These are phyloP conservation scores for Drosophila santomea DNA, from an alignment of 1,140 invertebrate genomes.

Conservation along the genomic window DNA sequence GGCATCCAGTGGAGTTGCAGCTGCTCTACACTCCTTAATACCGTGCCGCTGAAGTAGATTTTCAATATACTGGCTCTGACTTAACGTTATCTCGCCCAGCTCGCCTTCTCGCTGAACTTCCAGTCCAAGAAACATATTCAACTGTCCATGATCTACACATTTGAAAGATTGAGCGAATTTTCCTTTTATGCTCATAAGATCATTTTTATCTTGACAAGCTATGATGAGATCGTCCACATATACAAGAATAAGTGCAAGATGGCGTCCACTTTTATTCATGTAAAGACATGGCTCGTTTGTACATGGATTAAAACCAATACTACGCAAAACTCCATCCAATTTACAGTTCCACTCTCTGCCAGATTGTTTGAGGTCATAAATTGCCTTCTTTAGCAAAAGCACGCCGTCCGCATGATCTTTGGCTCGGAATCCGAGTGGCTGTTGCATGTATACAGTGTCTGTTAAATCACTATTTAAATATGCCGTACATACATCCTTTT, in stretches of 20 bases:
- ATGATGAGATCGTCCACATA: too few species aligned
- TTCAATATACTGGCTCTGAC: not conserved
- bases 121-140: not conserved
- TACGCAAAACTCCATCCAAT: too few species aligned
- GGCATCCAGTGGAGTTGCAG: not conserved
- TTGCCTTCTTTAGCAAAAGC: too few species aligned
- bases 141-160: too few species aligned
- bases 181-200: too few species aligned
- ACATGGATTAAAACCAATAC: not conserved
- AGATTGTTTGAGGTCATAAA: too few species aligned
- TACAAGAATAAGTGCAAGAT: too few species aligned
- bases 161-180: too few species aligned
- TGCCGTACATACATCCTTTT: conserved; percentile 5
- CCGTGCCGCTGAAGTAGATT: conserved; percentile 2
- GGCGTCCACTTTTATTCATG: too few species aligned
- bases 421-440: not conserved
- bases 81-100: not conserved
- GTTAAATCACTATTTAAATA: conserved; percentile 2
- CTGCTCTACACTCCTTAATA: not conserved
- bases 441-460: not conserved
- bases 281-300: too few species aligned
- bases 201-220: too few species aligned
- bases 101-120: not conserved
- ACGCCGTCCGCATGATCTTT: conserved; percentile 1
- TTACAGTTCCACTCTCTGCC: too few species aligned